Percentiles rank a stretch among this genome's conserved stretches.
These are phyloP conservation scores for Megathymus violae DNA, from an alignment of 1,140 invertebrate species.

Conservation along the genomic window DNA sequence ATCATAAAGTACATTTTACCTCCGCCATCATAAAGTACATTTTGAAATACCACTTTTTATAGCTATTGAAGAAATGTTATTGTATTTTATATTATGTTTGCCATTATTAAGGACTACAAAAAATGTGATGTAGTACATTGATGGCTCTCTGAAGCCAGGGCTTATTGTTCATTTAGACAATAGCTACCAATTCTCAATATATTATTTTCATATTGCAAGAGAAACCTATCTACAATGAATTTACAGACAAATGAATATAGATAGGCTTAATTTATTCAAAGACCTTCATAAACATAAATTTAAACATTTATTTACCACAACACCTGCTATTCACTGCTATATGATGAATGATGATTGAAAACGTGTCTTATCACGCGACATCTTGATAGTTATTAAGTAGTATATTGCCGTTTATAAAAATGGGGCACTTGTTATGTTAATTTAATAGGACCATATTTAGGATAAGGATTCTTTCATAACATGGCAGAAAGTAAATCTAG, in stretches of 20 bases:
- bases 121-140: no score
- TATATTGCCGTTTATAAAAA: conserved; percentile 41
- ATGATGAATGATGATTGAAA: conserved; percentile 71
- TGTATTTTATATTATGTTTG: no score
- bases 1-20: no score
- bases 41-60: no score
- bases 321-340: conserved; percentile 44
- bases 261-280: neutral
- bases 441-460: conserved; percentile 39
- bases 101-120: no score
- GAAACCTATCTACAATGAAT: neutral
- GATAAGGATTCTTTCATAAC: no score
- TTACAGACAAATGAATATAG: neutral
- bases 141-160: no score
- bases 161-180: no score
- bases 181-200: neutral
- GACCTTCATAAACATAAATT: conserved; percentile 17
- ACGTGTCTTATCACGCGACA: conserved; percentile 77
- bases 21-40: no score
- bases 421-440: conserved; percentile 44
- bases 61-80: no score
- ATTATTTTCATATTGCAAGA: neutral
- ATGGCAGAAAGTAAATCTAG: no score
- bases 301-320: conserved; percentile 42
- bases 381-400: conserved; percentile 51